phyloP scores from a whole-genome alignment of 2,888 invertebrate genomes.

The Sphaerophoria rueppellii region DNA sequence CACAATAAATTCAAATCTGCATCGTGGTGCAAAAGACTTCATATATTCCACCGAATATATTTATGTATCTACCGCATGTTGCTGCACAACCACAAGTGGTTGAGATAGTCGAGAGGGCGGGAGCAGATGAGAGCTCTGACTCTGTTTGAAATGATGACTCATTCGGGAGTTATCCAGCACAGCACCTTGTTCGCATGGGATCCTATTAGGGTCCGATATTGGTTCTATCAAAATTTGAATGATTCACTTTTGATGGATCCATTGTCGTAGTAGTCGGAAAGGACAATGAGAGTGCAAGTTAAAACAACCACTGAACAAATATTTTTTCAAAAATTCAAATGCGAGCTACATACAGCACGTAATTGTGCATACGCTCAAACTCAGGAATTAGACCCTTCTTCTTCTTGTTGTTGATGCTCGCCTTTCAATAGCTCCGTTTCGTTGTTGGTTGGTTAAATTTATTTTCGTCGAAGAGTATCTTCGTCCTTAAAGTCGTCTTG shows the following conservation, averaged over 20 bases:
- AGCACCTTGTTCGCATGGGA: constrained; percentile 30
- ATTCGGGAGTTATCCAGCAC: constrained; percentile 44
- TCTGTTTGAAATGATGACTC: constrained; percentile 60
- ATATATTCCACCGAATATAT: constrained; percentile 40
- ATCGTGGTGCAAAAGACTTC: constrained; percentile 59
- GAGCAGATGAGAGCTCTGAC: not conserved
- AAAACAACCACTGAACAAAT: not conserved
- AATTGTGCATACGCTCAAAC: constrained; percentile 65
- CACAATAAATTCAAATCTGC: constrained; percentile 63
- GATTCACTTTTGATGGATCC: not conserved
- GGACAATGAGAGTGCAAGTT: not conserved
- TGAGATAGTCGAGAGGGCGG: constrained; percentile 20
- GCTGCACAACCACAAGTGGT: constrained; percentile 69
- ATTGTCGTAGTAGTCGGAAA: not conserved
- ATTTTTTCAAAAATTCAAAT: constrained; percentile 6
- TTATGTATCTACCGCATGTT: constrained; percentile 47
- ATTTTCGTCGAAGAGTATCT: constrained; percentile 41
- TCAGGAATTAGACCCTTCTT: constrained; percentile 66
- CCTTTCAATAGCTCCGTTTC: not conserved
- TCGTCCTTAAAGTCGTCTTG: constrained; percentile 56
- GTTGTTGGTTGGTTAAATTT: not conserved
- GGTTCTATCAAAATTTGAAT: not conserved
- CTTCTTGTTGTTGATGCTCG: not conserved
- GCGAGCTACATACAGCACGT: constrained; percentile 34
- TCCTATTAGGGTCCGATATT: constrained; percentile 9